A percentile compares a stretch with the other conserved stretches of the same genome.
phyloP scores from a whole-genome alignment of 2,113 vertebrate species.

The Vidua macroura region DNA sequence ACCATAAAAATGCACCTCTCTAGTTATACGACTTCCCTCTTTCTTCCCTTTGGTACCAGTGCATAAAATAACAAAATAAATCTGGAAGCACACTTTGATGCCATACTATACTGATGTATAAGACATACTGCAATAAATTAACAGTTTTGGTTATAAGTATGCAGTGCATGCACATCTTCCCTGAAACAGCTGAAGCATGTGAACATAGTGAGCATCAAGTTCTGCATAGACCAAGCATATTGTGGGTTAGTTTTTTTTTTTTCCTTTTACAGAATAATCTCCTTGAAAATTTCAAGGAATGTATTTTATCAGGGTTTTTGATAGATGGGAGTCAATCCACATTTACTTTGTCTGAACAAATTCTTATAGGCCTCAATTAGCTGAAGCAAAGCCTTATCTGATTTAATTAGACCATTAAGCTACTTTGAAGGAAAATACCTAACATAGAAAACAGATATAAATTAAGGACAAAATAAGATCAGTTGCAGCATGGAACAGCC shows the following conservation, averaged over 20 bases:
- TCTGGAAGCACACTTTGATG: neutral
- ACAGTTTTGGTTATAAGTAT: neutral
- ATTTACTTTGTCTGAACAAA: neutral
- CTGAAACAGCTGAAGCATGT: neutral
- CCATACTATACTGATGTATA: neutral
- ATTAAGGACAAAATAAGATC: neutral
- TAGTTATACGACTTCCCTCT: neutral
- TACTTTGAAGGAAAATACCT: neutral
- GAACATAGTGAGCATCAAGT: neutral
- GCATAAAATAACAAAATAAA: neutral
- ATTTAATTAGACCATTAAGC: constrained; percentile 24
- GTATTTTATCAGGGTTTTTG: neutral
- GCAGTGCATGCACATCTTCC: neutral
- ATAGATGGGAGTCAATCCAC: neutral
- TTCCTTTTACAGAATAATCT: neutral
- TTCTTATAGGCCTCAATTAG: neutral
- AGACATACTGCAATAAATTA: neutral
- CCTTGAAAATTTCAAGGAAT: neutral
- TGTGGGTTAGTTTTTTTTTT: neutral
- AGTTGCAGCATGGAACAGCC: neutral
- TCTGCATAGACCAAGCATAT: neutral
- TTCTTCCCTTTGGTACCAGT: neutral
- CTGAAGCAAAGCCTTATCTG: constrained; percentile 7
- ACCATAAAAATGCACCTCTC: neutral
- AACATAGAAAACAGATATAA: neutral